Percentiles rank a stretch among this genome's conserved stretches.
Conservation (phyloP, 2,113 vertebrate species). For the Eurypyga helias region DNA sequence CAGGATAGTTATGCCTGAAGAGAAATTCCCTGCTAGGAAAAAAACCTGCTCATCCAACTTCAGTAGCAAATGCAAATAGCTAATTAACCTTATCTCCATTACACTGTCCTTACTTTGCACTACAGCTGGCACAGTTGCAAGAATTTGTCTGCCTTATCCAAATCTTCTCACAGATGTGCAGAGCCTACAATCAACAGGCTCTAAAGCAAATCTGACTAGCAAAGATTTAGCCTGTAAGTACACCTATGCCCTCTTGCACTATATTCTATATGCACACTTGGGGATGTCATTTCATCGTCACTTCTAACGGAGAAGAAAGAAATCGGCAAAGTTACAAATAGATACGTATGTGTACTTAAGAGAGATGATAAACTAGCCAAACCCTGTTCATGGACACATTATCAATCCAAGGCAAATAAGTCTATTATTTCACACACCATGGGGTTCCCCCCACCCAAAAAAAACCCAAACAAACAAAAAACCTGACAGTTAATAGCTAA, state of each 20-base stretch:
- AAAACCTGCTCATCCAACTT: not conserved
- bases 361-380: not conserved
- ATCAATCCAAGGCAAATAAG: not conserved
- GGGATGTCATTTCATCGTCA: not conserved
- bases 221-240: rapidly evolving
- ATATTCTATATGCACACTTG: not conserved
- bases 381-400: not conserved
- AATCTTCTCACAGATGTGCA: not conserved
- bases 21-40: slow-evolving; percentile 18
- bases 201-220: not conserved
- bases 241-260: rapidly evolving
- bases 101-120: slow-evolving; percentile 15
- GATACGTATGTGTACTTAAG: not conserved
- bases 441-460: not conserved
- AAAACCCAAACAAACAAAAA: too few species aligned
- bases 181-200: not conserved
- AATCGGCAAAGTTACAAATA: not conserved
- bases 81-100: slow-evolving; percentile 68
- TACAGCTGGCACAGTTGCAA: slow-evolving; percentile 19
- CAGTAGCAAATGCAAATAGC: slow-evolving; percentile 55
- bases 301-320: not conserved
- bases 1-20: slow-evolving; percentile 18
- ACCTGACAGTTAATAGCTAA: too few species aligned
- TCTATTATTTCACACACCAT: not conserved
- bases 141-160: not conserved